Conservation (phyloP, 2,888 invertebrate species). For the Napeogenes inachia region DNA sequence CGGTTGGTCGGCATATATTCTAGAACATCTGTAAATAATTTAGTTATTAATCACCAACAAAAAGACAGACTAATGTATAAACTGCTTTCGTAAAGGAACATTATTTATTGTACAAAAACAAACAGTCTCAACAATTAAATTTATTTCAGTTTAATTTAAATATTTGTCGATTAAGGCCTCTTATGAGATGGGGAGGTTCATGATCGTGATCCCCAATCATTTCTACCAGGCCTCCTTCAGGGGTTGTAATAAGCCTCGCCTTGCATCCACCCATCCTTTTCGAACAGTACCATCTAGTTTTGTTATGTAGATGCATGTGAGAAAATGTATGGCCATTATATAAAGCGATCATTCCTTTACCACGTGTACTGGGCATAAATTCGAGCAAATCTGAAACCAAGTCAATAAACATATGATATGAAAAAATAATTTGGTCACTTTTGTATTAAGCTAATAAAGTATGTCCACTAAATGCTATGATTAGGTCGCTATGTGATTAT, state of each 20-base stretch:
- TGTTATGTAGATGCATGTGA: constrained; percentile 20
- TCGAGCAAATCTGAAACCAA: neutral
- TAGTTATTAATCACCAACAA: too few species aligned
- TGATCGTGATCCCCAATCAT: constrained; percentile 34
- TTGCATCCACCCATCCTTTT: constrained; percentile 34
- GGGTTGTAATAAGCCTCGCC: constrained; percentile 36
- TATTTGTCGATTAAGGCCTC: neutral
- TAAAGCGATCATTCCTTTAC: constrained; percentile 4
- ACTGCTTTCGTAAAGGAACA: too few species aligned
- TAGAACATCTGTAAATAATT: constrained; percentile 16
- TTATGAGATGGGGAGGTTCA: constrained; percentile 23
- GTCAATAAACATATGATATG: too few species aligned
- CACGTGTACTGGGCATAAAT: neutral
- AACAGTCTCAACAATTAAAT: too few species aligned
- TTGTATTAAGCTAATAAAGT: too few species aligned
- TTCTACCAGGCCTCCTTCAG: constrained; percentile 27
- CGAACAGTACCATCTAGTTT: constrained; percentile 36
- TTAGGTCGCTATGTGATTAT: too few species aligned
- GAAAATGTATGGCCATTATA: constrained; percentile 23
- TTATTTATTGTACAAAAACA: too few species aligned
- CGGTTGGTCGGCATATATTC: constrained; percentile 27
- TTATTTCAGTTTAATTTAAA: neutral
- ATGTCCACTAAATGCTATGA: too few species aligned
- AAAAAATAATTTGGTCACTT: too few species aligned
- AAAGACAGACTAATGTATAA: too few species aligned